These are phyloP conservation scores for Pseudorectes ferrugineus DNA, from an alignment of 2,113 vertebrate species.

Conservation along the genomic window DNA sequence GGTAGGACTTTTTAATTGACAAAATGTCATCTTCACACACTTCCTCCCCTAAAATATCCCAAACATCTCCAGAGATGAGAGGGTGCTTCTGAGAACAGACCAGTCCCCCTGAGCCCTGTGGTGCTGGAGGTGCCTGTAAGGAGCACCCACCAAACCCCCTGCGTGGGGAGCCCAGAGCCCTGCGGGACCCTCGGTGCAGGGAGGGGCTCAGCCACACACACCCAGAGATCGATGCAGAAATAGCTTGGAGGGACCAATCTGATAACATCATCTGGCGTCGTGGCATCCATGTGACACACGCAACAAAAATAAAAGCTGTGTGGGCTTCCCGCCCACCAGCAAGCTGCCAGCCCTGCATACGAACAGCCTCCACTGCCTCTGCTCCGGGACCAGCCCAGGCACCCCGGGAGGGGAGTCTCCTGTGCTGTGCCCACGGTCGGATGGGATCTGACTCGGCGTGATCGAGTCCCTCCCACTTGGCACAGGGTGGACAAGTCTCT, in stretches of 20 bases:
- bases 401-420: accelerated
- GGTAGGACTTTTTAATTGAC: background rate
- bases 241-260: background rate
- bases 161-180: background rate
- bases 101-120: background rate
- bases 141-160: background rate
- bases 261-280: background rate
- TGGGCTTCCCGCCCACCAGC: conserved; percentile 59
- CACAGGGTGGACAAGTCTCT: accelerated
- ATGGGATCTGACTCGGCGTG: accelerated
- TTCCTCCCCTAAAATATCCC: accelerated
- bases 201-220: background rate
- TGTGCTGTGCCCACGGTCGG: accelerated
- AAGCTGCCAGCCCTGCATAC: conserved; percentile 5
- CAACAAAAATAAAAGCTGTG: conserved; percentile 58
- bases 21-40: background rate
- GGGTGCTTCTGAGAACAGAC: background rate
- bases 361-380: background rate
- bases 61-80: background rate
- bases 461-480: accelerated
- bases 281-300: conserved; percentile 5
- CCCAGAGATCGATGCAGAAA: background rate
- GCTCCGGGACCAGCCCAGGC: background rate
- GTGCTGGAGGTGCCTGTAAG: background rate
- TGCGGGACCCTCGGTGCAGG: accelerated